Percentiles rank a stretch among this genome's conserved stretches.
Evolutionary conservation across 2,797 vertebrate genomes (phyloP).

Genomic region (Corythornis leucogaster): DNA sequence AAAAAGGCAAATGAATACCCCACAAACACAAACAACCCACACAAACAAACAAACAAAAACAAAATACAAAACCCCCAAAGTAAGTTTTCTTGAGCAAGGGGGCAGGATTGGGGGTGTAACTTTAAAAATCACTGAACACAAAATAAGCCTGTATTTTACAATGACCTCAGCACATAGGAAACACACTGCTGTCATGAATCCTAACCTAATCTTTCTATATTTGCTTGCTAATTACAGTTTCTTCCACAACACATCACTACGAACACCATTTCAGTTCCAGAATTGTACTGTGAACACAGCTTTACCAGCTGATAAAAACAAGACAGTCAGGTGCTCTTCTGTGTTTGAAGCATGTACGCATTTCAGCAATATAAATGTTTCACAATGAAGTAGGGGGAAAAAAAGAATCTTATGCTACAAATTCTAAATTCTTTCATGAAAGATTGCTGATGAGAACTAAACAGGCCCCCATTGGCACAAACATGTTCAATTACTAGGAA

Average conservation of each 20-base stretch:
- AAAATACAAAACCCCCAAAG: no score
- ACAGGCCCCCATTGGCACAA: neutral
- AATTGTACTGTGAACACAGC: neutral
- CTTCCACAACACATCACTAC: neutral
- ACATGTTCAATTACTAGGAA: neutral
- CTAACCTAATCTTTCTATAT: neutral
- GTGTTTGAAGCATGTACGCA: rapidly evolving
- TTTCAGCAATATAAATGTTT: neutral
- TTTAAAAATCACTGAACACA: neutral
- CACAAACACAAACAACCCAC: no score
- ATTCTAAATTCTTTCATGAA: neutral
- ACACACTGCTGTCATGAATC: neutral
- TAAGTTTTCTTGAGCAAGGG: neutral
- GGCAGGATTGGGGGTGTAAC: neutral
- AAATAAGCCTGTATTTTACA: neutral
- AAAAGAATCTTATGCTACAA: neutral
- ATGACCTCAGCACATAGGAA: neutral
- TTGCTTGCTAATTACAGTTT: neutral
- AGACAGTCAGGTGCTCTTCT: neutral
- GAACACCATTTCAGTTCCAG: neutral
- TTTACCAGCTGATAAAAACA: neutral
- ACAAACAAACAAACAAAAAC: no score
- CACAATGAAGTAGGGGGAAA: neutral
- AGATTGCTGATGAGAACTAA: neutral
- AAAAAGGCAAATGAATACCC: no score